Conservation (phyloP, 2,113 vertebrate species). For the Bubalus kerabau region DNA sequence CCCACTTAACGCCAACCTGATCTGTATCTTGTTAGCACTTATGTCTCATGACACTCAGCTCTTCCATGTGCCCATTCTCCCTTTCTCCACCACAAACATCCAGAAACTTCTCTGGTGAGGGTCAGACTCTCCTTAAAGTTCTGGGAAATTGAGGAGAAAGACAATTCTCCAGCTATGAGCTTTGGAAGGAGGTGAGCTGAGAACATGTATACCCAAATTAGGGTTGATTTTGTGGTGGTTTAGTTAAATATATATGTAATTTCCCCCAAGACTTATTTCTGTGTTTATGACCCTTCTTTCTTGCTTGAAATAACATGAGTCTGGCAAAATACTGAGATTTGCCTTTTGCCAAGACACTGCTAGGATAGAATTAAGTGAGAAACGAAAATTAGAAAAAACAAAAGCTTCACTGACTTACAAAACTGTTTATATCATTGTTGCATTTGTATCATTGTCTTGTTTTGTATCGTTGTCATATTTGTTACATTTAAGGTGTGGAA, state of each 20-base stretch:
- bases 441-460: neutral
- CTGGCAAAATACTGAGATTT: slow-evolving; percentile 31
- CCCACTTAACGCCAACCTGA: neutral
- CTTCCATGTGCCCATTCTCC: neutral
- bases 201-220: neutral
- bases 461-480: neutral
- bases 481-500: neutral
- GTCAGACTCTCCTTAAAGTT: neutral
- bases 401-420: neutral
- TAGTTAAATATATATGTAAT: neutral
- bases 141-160: neutral
- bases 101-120: neutral
- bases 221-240: neutral
- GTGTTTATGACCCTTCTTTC: slow-evolving; percentile 3
- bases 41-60: fast-evolving
- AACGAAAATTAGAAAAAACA: neutral
- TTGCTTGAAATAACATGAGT: neutral
- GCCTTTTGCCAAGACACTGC: slow-evolving; percentile 39
- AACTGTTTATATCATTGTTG: neutral
- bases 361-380: neutral
- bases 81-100: neutral
- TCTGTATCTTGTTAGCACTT: neutral
- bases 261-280: slow-evolving; percentile 21
- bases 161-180: neutral
- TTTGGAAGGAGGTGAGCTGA: neutral